Evolutionary conservation across 2,113 vertebrate genomes (phyloP).

Genomic region (Dicerorhinus sumatrensis): DNA sequence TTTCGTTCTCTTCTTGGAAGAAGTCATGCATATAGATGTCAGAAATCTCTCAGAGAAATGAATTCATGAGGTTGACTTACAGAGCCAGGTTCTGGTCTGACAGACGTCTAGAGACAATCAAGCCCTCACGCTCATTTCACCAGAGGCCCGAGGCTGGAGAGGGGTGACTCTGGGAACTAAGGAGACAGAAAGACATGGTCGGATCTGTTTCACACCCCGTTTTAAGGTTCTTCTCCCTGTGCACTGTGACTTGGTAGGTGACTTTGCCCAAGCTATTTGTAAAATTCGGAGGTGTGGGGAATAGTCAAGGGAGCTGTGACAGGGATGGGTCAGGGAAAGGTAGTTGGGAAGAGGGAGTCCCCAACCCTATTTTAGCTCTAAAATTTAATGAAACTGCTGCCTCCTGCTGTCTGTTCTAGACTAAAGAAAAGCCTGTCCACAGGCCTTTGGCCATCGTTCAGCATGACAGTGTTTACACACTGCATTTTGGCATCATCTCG

Average conservation of each 20-base stretch:
- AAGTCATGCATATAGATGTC: not conserved
- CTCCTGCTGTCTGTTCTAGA: not conserved
- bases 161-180: not conserved
- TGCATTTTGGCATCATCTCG: not conserved
- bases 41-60: conserved; percentile 3
- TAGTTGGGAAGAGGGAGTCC: not conserved
- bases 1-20: conserved; percentile 36
- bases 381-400: not conserved
- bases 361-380: not conserved
- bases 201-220: not conserved
- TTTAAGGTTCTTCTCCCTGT: not conserved
- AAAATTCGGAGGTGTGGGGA: not conserved
- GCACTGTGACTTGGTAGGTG: not conserved
- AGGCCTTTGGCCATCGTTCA: not conserved
- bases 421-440: not conserved
- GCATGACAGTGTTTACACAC: not conserved
- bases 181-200: not conserved
- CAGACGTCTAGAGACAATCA: not conserved
- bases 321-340: not conserved
- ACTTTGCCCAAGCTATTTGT: not conserved
- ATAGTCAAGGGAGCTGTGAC: not conserved
- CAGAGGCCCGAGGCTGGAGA: not conserved
- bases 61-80: not conserved
- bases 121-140: not conserved
- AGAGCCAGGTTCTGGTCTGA: not conserved